Evolutionary conservation across 2,888 invertebrate species (phyloP).

Genomic region (Meliscaeva auricollis): DNA sequence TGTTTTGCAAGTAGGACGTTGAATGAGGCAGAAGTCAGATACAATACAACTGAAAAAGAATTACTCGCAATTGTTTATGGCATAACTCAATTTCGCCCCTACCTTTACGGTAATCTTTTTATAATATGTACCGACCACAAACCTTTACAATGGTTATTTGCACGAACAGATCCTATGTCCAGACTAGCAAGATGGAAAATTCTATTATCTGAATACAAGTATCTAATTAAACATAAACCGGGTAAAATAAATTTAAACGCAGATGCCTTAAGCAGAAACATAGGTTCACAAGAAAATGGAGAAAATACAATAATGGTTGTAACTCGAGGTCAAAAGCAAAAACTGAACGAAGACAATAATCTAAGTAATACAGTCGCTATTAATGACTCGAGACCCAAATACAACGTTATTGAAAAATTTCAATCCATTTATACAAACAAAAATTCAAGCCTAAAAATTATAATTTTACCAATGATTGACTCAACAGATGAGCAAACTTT

Average conservation of each 20-base stretch:
- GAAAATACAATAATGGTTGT: not conserved
- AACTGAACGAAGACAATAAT: not conserved
- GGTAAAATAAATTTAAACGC: slow-evolving; percentile 54
- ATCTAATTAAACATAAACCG: slow-evolving; percentile 44
- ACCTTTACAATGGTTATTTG: slow-evolving; percentile 77
- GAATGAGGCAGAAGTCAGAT: slow-evolving; percentile 36
- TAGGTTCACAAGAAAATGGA: not conserved
- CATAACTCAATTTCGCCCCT: slow-evolving; percentile 79
- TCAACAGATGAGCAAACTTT: not conserved
- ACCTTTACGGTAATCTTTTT: slow-evolving; percentile 80
- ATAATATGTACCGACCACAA: slow-evolving; percentile 82
- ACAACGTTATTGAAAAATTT: not conserved
- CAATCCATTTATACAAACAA: not conserved
- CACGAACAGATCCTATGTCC: slow-evolving; percentile 77
- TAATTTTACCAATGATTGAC: not conserved
- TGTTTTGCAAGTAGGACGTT: slow-evolving; percentile 55
- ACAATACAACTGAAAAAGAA: slow-evolving; percentile 67
- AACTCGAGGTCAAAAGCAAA: not conserved
- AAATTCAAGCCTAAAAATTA: not conserved
- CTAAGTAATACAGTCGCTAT: not conserved
- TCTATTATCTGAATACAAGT: slow-evolving; percentile 42
- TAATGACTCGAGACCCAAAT: not conserved
- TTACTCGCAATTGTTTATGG: slow-evolving; percentile 44
- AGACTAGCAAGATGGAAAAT: slow-evolving; percentile 56
- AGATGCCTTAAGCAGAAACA: slow-evolving; percentile 40